Base-by-base conservation (phyloP, 2,888 invertebrate species). In the Diloba caeruleocephala region DNA sequence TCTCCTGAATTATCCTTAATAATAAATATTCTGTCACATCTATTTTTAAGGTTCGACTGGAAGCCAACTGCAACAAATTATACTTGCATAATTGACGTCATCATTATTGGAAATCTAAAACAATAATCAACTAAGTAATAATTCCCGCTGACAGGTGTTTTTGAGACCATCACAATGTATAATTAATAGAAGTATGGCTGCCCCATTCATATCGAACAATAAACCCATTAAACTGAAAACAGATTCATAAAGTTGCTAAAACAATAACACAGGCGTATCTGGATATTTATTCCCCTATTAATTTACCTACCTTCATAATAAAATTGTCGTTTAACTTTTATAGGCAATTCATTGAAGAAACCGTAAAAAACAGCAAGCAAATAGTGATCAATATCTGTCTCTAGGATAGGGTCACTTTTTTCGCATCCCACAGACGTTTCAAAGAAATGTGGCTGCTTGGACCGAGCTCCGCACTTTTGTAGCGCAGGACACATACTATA, bases 291-390 rank as follows among this genome's bases (percentile, higher is more conserved):
- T 50, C 42, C 39, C 31, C 41, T 54, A 71, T 56, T 42, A 57
- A 48, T 38, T 29, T 41, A 29, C 49, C 61, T 58, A 57, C 70
- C 63, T 63, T 50, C 62, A 43, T 41, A 73, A 74, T 82, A 82
- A 80, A 81, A 78, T 28, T 5, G 32, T 57, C 78, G 73, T 82
- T 62, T 78, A 68, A 23, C 37, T 77, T 82, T 85, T 83, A 85
- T 80, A 61, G 77, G 54, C 72, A 73, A 79, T 78, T 78, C 74
- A 76, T 78, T 71, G 60, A 64, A 59, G 61, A 56, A 67, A 75
- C 72, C 79, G 65, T 83, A 81, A 83, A 82, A 79, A 76, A 49
- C 45, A 53, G 56, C 62, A 60, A 65, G 57, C 55, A 39, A 61
- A 51, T 48, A 39, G 49, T 63, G 46, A 56, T 38, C 33, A 19